phyloP scores from a whole-genome alignment of 2,888 invertebrate genomes.

The Trissolcus japonicus region DNA sequence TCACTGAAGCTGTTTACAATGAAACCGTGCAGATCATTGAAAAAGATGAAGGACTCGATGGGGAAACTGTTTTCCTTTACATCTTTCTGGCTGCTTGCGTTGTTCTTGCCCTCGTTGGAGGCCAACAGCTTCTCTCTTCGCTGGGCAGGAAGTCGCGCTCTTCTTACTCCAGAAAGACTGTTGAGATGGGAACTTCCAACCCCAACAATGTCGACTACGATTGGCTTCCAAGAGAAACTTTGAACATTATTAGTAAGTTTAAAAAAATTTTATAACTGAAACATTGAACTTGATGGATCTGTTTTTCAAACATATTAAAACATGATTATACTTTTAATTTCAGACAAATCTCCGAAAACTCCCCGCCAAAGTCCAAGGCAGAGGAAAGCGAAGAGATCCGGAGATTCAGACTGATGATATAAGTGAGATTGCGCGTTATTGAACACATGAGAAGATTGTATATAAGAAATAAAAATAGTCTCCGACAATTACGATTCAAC shows the following conservation, averaged over 20 bases:
- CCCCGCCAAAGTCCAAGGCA: constrained; percentile 85
- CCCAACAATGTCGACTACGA: constrained; percentile 97
- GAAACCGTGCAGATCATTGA: constrained; percentile 97
- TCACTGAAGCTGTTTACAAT: constrained; percentile 96
- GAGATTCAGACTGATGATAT: constrained; percentile 82
- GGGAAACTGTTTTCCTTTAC: constrained; percentile 99
- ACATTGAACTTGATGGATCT: not conserved
- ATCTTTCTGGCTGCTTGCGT: constrained; percentile 94
- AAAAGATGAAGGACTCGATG: constrained; percentile 96
- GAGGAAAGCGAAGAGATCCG: constrained; percentile 86
- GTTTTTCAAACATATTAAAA: not conserved
- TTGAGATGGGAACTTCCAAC: constrained; percentile 94
- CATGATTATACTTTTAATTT: constrained; percentile 55
- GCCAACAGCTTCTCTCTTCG: constrained; percentile 91
- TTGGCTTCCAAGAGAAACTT: constrained; percentile 96
- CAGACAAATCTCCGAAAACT: constrained; percentile 85
- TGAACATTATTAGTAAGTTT: constrained; percentile 88
- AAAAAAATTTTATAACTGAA: not conserved
- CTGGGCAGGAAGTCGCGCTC: constrained; percentile 86
- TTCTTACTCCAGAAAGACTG: constrained; percentile 79
- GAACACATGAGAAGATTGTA: constrained; percentile 34
- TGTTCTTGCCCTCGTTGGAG: constrained; percentile 90
- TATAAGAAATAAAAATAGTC: constrained; percentile 38
- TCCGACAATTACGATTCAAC: constrained; percentile 16
- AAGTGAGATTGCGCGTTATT: constrained; percentile 29